Conservation (phyloP, 2,888 invertebrate genomes). For the Meteorus cinctellus region DNA sequence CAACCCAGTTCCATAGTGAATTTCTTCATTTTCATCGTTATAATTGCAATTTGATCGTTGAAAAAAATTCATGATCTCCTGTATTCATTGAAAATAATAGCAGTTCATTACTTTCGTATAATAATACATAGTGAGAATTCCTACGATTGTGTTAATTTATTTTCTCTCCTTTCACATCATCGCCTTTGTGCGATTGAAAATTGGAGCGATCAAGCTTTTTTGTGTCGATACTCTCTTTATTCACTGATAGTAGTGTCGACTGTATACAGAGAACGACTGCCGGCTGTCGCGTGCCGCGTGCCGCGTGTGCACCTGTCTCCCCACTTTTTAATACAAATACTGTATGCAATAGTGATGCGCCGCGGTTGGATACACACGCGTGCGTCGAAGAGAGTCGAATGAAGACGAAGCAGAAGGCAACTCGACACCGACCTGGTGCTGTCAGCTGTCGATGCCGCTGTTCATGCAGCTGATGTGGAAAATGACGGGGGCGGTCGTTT, state of each 20-base stretch:
- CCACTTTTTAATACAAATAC: conserved; percentile 47
- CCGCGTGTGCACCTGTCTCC: conserved; percentile 64
- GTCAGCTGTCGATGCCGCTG: conserved; percentile 57
- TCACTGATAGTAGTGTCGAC: not conserved
- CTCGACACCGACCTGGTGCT: conserved; percentile 51
- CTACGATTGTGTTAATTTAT: not conserved
- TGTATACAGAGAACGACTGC: conserved; percentile 54
- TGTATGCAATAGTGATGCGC: not conserved
- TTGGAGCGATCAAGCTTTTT: conserved; percentile 24
- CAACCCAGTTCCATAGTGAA: not conserved
- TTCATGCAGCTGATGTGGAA: conserved; percentile 60
- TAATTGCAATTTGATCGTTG: not conserved
- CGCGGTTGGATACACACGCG: conserved; percentile 31
- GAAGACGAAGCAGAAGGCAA: conserved; percentile 49
- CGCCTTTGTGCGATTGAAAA: not conserved
- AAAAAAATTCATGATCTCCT: too few relatives aligned
- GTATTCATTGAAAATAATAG: too few relatives aligned
- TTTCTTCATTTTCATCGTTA: not conserved
- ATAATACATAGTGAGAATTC: too few relatives aligned
- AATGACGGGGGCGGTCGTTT: conserved; percentile 48
- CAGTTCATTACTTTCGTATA: too few relatives aligned
- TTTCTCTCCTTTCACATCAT: not conserved
- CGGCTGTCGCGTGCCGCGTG: conserved; percentile 62
- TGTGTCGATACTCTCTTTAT: not conserved
- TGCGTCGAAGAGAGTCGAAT: conserved; percentile 41